Conservation (phyloP, 2,888 invertebrate species). For the Thera britannica region DNA sequence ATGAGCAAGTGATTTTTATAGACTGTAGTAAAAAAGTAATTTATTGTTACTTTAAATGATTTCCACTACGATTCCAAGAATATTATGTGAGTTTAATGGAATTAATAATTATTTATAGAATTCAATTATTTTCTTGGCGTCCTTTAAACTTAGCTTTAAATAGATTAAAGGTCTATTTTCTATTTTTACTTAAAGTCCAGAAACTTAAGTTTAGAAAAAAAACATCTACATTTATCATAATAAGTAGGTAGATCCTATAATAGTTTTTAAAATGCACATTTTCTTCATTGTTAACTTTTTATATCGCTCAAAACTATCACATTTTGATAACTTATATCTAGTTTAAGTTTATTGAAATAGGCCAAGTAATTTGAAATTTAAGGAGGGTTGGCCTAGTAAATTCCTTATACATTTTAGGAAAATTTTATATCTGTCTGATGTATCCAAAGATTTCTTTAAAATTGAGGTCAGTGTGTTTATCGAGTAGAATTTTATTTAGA, state of each 20-base stretch:
- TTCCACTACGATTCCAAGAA: conserved; percentile 76
- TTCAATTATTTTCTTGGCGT: conserved; percentile 65
- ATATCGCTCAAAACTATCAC: conserved; percentile 36
- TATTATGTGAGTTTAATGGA: conserved; percentile 54
- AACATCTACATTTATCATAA: conserved; percentile 20
- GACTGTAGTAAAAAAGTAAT: conserved; percentile 77
- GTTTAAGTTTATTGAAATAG: conserved; percentile 32
- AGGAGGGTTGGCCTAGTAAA: conserved; percentile 41
- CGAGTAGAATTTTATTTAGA: conserved; percentile 33
- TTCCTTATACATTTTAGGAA: conserved; percentile 37
- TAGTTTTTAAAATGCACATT: conserved; percentile 33
- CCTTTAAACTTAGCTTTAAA: conserved; percentile 78
- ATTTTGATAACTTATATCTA: conserved; percentile 32
- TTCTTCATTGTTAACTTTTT: conserved; percentile 35
- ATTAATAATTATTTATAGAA: conserved; percentile 58
- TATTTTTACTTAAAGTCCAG: conserved; percentile 36
- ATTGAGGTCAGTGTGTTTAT: conserved; percentile 42
- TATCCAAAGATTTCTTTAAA: conserved; percentile 44
- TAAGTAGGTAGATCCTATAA: conserved; percentile 24
- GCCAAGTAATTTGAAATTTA: conserved; percentile 36
- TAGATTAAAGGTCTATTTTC: conserved; percentile 62
- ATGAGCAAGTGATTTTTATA: conserved; percentile 74
- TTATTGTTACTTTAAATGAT: conserved; percentile 82
- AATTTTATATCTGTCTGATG: conserved; percentile 33
- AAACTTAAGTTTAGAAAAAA: conserved; percentile 25